Percentiles rank a stretch among this genome's conserved stretches.
phyloP scores from a whole-genome alignment of 2,888 invertebrate species.

The Eupithecia exiguata region DNA sequence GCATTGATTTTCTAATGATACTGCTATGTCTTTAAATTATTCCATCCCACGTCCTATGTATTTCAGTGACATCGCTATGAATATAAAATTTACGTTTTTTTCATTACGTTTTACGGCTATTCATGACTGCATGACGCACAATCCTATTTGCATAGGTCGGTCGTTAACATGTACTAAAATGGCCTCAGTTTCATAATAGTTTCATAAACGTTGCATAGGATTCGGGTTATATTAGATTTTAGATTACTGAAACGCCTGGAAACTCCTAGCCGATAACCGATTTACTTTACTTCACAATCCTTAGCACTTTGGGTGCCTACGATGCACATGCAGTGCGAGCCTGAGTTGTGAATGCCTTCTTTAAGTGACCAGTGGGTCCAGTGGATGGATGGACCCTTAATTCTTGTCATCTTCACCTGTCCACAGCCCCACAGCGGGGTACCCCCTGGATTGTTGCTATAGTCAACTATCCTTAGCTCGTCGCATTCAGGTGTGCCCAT shows the following conservation, averaged over 20 bases:
- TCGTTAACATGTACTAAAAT: constrained; percentile 46
- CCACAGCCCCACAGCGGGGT: no score
- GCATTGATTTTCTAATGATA: background rate
- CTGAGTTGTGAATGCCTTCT: no score
- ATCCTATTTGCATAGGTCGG: constrained; percentile 55
- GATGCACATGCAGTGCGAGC: no score
- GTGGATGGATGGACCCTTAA: background rate
- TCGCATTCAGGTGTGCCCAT: no score
- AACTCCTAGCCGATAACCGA: background rate
- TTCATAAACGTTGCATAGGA: constrained; percentile 30
- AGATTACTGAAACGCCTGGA: background rate
- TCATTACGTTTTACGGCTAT: constrained; percentile 36
- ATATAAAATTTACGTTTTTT: constrained; percentile 25
- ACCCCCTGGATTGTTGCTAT: no score
- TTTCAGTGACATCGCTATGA: background rate
- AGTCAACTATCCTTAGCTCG: no score
- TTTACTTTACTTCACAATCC: background rate
- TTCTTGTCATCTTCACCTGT: background rate
- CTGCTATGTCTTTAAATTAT: background rate
- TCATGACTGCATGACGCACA: constrained; percentile 42
- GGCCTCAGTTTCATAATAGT: constrained; percentile 42
- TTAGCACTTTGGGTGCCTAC: background rate
- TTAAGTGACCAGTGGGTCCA: background rate
- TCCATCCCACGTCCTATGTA: background rate
- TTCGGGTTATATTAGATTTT: background rate